Evolutionary conservation across 2,888 invertebrate genomes (phyloP), one percentile per base, ranked within the genome.

Genomic region (Caenorhabditis wallacei): DNA sequence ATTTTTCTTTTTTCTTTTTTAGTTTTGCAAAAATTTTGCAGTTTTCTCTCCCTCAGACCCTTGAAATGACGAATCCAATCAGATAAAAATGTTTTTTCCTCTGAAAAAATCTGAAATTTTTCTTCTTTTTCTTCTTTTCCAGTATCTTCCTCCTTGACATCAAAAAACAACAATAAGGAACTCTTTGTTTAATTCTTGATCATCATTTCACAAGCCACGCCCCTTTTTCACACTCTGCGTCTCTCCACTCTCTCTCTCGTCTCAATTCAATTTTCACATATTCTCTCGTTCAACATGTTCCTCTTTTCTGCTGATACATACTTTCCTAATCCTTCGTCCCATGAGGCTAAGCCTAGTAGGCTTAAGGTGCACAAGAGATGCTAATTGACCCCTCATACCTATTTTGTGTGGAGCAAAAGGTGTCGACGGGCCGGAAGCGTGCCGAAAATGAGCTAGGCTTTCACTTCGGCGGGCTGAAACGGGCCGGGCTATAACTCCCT

Each of bases 181-280:
- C 53, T 53, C 16, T 13, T 53, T 53, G 22, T 53, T 20, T 48
- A 20, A 20, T 48, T 18, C 2, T 20, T 20, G 20, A 48, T 48
- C 46, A n/a, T 1, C 4, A 20, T 18, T 48, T 48, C 16, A 5
- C 4, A 20, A 48, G 20, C 20, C 20, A 18, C 8, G 10, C 16
- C 18, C 8, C 48, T 20, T 48, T 48, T 48, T 18, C 10, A 40
- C 4, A 10, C 2, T 40, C 40, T 16, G 2, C 11, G 40, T 11
- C 7, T 35, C 53, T 24, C 61, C 13, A 24, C 61, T 37, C 68
- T 53, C 37, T n/a, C 18, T 46, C 20, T 30, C 46, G 46, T 0
- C 24, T 43, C n/a, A 22, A 64, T 66, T 53, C 61, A 63, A 43
- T 66, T 37, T 30, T 30, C 66, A 53, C 54, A n/a, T 53, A 22